These are phyloP conservation scores for Equus przewalskii DNA, from an alignment of 2,113 vertebrate species.

Conservation along the genomic window DNA sequence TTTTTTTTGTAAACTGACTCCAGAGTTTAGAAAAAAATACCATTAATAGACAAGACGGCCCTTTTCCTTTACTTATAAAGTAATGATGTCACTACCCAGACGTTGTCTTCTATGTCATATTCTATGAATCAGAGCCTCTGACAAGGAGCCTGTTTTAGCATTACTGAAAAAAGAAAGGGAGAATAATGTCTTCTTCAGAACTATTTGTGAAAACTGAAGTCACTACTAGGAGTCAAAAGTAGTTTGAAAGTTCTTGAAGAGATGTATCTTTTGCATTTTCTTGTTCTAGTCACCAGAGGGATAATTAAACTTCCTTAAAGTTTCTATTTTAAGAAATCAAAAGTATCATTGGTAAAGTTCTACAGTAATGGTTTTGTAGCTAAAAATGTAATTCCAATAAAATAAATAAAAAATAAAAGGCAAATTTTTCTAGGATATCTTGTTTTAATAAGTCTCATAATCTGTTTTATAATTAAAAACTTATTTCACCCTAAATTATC, in stretches of 20 bases:
- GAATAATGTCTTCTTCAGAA: neutral
- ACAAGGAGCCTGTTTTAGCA: neutral
- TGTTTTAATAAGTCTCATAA: constrained; percentile 40
- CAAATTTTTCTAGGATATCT: constrained; percentile 27
- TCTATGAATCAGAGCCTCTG: neutral
- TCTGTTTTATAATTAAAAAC: constrained; percentile 55
- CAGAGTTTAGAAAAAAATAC: neutral
- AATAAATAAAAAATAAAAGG: constrained; percentile 36
- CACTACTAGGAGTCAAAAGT: neutral
- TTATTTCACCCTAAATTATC: constrained; percentile 19
- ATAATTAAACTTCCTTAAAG: constrained; percentile 28
- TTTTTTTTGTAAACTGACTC: neutral
- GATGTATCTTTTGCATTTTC: constrained; percentile 22
- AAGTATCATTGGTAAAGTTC: neutral
- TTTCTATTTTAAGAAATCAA: constrained; percentile 53
- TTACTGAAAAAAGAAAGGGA: neutral
- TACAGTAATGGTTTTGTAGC: neutral
- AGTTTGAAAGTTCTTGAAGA: neutral
- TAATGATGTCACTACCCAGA: neutral
- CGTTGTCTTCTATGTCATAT: neutral
- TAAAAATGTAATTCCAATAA: constrained; percentile 42
- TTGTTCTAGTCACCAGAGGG: constrained; percentile 76
- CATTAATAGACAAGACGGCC: neutral
- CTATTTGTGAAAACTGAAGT: constrained; percentile 10
- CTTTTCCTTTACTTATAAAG: neutral